Base-by-base conservation (phyloP, 1,140 invertebrate genomes). In the Xylocopa sonorina region DNA sequence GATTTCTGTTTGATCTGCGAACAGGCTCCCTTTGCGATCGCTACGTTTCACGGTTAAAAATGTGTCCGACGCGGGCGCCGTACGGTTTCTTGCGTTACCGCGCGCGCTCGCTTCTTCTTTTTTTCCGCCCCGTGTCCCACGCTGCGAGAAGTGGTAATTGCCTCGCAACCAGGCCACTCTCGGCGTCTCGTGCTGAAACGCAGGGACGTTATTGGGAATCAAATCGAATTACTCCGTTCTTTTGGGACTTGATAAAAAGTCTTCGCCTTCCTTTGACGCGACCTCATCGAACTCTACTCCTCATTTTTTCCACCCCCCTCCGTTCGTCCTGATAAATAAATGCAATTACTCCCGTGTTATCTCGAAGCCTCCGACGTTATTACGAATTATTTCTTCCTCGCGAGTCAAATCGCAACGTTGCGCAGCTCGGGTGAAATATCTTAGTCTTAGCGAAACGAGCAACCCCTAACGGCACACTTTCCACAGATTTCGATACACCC, bases 1-100 rank as follows among this genome's bases (percentile, higher is more conserved):
- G 50, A 57, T n/a, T 74, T 83, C 81, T 50, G 63, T 83, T 84
- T 69, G 68, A 84, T n/a, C n/a, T 71, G 66, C 43, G 74, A 48
- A 34, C 18, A n/a, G n/a, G 46, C 53, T 24, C 43, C 60, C 50
- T 43, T 57, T 43, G 48, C 63, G 51, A 57, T n/a, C 18, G 55
- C 50, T 50, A 77, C 75, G 57, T 76, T 76, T 57, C 24, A 66
- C 63, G 62, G 18, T 67, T 75, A 66, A 75, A 43, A 43, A 38
- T 75, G 50, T 75, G 62, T 58, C 53, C 43, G 38, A 18, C 51
- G 50, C n/a, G 41, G 53, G 4, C 9, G 32, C 16, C 14, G 34
- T 69, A 43, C 51, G 18, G 32, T 29, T 57, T 38, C 68, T 57
- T 57, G 43, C 24, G 27, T n/a, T 66, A 58, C 16, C 24, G 38